Conservation (phyloP, 2,113 vertebrate species). For the Rhinoderma darwinii region DNA sequence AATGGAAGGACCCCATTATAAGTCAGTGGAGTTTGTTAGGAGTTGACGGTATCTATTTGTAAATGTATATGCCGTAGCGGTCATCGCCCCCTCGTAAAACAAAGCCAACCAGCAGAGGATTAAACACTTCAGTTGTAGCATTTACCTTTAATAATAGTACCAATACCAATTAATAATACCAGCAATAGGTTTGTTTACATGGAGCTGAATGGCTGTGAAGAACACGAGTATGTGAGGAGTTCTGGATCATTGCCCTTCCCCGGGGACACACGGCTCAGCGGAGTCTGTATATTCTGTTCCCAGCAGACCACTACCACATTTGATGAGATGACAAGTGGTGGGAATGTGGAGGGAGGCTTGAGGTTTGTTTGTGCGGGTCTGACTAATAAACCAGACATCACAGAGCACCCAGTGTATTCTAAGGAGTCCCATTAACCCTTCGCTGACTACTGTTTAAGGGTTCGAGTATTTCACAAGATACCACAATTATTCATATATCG, state of each 20-base stretch:
- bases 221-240: background rate
- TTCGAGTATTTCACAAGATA: background rate
- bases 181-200: too few species aligned
- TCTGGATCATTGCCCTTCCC: background rate
- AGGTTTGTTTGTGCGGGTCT: background rate
- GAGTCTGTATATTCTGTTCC: background rate
- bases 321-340: slow-evolving; percentile 35
- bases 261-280: background rate
- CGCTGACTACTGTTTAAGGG: too few species aligned
- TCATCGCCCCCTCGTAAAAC: too few species aligned
- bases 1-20: too few species aligned
- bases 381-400: background rate
- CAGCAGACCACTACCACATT: background rate
- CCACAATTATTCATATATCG: too few species aligned
- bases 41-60: too few species aligned
- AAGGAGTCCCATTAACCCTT: background rate
- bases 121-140: too few species aligned
- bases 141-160: too few species aligned
- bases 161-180: too few species aligned
- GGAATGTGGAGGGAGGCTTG: slow-evolving; percentile 14
- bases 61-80: too few species aligned
- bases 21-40: too few species aligned
- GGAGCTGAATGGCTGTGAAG: background rate
- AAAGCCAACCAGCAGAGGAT: too few species aligned
- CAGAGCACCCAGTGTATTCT: background rate